Evolutionary conservation across 2,888 invertebrate species (phyloP), one percentile per base, ranked within the genome.

Genomic region (Shargacucullia verbasci): DNA sequence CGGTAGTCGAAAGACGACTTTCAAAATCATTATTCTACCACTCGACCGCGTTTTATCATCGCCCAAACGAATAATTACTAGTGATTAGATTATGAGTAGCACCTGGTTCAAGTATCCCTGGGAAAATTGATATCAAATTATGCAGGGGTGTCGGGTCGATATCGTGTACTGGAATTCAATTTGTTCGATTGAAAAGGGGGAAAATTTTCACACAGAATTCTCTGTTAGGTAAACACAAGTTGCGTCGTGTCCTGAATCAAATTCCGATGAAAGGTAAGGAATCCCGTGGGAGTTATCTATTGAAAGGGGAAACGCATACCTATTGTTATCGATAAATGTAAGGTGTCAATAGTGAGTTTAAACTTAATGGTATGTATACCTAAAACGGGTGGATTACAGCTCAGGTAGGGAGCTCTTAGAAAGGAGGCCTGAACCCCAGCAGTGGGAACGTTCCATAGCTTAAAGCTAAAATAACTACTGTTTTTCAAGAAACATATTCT

Each of bases 1-100:
- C 90, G 79, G 90, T 87, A 86, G 90, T 82, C 71, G 80, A 78
- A 74, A 79, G 78, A 80, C 78, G 81, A 75, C 68, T 77, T 78
- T 78, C 68, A 76, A 75, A 73, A 80, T 77, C 73, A 70, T 76
- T 69, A 78, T 73, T 71, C 56, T 66, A 60, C 69, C 80, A 85
- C 86, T 88, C 80, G 83, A 85, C 52, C 70, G 64, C 49, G 56
- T 73, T 81, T 84, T 85, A 87, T 85, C 83, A 71, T 59, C 44
- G 12, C 15, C 65, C 60, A 49, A 73, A 75, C 60, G 63, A 67
- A 77, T 74, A 78, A 79, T 76, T 74, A 68, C 59, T 29, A 47
- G 37, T 54, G 78, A 80, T 75, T 70, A 74, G 80, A 77, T 74
- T 69, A 57, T 46, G 50, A 45, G 62, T 53, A 70, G 70, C 87